phyloP scores from a whole-genome alignment of 2,888 invertebrate genomes.

The Eurytoma adleriae region DNA sequence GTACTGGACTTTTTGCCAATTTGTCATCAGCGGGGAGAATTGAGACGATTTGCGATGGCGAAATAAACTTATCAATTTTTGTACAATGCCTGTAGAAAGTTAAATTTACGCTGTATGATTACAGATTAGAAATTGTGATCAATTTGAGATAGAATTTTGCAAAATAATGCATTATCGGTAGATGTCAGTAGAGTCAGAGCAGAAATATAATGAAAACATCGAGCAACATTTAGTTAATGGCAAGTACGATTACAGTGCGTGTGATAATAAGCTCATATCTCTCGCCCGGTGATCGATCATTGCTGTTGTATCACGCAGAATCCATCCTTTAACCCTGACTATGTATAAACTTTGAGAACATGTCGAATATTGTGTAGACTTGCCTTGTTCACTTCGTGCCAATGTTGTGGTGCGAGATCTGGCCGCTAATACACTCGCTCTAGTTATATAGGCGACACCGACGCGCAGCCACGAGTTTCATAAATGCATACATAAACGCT shows the following conservation, averaged over 20 bases:
- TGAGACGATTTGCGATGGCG: too few species aligned
- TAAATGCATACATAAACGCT: slow-evolving; percentile 5
- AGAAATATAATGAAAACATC: background rate
- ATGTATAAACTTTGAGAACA: slow-evolving; percentile 58
- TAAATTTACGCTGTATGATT: background rate
- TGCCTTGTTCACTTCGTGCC: slow-evolving; percentile 64
- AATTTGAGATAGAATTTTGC: too few species aligned
- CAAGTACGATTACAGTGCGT: background rate
- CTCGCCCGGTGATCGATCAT: slow-evolving; percentile 30
- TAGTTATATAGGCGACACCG: slow-evolving; percentile 50
- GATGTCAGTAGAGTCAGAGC: background rate
- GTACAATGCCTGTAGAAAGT: background rate
- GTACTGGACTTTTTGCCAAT: background rate
- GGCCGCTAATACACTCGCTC: slow-evolving; percentile 65
- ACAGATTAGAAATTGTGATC: background rate
- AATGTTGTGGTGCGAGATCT: slow-evolving; percentile 63
- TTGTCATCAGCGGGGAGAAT: too few species aligned
- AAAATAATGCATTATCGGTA: background rate
- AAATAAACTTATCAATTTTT: too few species aligned
- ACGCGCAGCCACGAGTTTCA: slow-evolving; percentile 48
- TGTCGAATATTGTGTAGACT: slow-evolving; percentile 63
- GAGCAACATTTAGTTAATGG: background rate
- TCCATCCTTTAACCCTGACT: slow-evolving; percentile 44
- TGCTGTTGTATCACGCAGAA: slow-evolving; percentile 39
- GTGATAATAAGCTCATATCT: background rate